A percentile compares a stretch with the other conserved stretches of the same genome.
Conservation (phyloP, 2,888 invertebrate genomes). For the Thereva unica region DNA sequence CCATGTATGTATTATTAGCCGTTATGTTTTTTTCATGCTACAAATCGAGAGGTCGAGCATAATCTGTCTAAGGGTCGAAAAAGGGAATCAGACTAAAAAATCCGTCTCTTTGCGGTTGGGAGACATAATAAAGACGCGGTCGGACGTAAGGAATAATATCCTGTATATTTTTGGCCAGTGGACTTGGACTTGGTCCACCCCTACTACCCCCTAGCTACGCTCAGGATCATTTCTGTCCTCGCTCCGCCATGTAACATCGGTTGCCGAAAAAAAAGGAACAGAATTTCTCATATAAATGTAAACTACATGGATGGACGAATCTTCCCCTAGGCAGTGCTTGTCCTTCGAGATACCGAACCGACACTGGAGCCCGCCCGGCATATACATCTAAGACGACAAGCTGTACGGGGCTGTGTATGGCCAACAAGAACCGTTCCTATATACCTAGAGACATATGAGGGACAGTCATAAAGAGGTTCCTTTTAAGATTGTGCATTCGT, state of each 20-base stretch:
- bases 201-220: no score
- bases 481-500: conserved; percentile 42
- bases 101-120: no score
- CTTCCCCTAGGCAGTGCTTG: conserved; percentile 20
- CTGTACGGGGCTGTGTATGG: conserved; percentile 7
- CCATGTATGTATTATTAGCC: conserved; percentile 38
- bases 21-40: conserved; percentile 40
- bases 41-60: conserved; percentile 29
- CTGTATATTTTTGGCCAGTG: neutral
- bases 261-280: conserved; percentile 26
- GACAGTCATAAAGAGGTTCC: conserved; percentile 38
- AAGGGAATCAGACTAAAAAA: conserved; percentile 2
- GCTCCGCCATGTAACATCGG: no score
- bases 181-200: no score
- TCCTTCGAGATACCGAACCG: conserved; percentile 4
- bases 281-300: conserved; percentile 35
- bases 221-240: no score
- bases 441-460: conserved; percentile 37
- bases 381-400: neutral
- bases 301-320: conserved; percentile 36
- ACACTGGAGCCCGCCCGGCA: neutral
- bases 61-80: conserved; percentile 27
- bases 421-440: neutral
- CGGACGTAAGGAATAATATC: no score
- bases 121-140: no score